These are phyloP conservation scores for Litocranius walleri DNA, from an alignment of 2,113 vertebrate genomes.

Conservation along the genomic window DNA sequence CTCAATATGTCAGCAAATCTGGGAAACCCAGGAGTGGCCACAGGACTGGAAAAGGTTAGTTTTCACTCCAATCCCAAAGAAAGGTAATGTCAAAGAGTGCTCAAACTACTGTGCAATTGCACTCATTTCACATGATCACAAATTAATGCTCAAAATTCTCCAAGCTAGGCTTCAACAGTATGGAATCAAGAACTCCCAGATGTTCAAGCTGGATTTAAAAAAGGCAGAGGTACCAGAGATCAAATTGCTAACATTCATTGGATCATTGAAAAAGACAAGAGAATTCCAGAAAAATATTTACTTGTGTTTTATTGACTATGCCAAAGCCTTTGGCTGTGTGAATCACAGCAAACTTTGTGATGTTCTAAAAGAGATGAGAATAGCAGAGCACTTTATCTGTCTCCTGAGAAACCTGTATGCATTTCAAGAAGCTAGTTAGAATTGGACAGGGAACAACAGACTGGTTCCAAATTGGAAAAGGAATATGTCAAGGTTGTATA, in stretches of 20 bases:
- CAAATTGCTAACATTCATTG: neutral
- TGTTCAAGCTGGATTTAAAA: neutral
- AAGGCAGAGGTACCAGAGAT: neutral
- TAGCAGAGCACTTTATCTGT: neutral
- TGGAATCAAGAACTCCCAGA: neutral
- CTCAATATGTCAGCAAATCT: neutral
- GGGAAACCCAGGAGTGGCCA: neutral
- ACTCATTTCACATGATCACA: neutral
- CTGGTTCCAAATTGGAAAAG: neutral
- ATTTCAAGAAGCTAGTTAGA: neutral
- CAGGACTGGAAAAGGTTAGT: neutral
- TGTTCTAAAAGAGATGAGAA: neutral
- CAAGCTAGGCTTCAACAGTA: neutral
- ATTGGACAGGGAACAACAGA: neutral
- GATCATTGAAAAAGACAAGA: neutral
- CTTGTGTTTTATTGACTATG: neutral
- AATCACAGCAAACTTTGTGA: neutral
- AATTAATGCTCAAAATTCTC: neutral
- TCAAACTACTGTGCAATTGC: neutral
- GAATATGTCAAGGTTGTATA: neutral
- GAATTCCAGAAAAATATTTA: neutral
- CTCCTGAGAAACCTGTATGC: neutral
- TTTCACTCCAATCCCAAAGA: neutral
- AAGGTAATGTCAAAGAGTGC: neutral
- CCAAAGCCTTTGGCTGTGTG: neutral